Base-by-base conservation (phyloP, 2,797 vertebrate genomes). In the Meriones psammophilus region DNA sequence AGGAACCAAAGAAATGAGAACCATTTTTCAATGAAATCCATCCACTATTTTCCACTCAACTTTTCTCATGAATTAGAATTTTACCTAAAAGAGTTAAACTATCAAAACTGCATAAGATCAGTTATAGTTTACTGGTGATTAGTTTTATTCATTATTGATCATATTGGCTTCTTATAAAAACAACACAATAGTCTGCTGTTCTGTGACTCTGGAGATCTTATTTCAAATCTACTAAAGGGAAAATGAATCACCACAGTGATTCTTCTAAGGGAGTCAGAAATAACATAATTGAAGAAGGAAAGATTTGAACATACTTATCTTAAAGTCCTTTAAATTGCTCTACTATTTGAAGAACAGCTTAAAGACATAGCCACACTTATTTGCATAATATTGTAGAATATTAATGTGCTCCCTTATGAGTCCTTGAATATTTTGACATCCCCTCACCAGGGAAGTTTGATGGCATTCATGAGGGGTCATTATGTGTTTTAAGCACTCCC, bases 321-420 rank as follows among this genome's bases (percentile, higher is more conserved):
- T 91, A 94, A 89, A 94, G 81, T 94, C 36, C 58, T 89, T 97
- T 95, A 94, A 96, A 94, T 94, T 50, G 79, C 18, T 90, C 69
- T 62, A 83, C n/a, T 91, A 79, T 87, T 96, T 95, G 76, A 33
- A 93, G 69, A 89, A 89, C 8, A 91, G 26, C 64, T 92, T 87
- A 30, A 94, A 97, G 87, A 87, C 71, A 92, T 74, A 87, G 20
- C 64, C 46, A 94, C 86, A 14, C n/a, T 71, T 64, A 33, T 84
- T 95, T 79, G 36, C 94, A 84, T 93, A 81, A 89, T 88, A 50
- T 24, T 95, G 20, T 60, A 94, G 46, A 95, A 79, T 95, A 92
- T 81, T 91, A 96, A 54, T 87, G 30, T 76, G 94, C 22, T 89
- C 28, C 83, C 42, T 56, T 89, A 46, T 89, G 84, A 94, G 91